Base-by-base conservation (phyloP, 2,113 vertebrate species). In the Pao palembangensis region DNA sequence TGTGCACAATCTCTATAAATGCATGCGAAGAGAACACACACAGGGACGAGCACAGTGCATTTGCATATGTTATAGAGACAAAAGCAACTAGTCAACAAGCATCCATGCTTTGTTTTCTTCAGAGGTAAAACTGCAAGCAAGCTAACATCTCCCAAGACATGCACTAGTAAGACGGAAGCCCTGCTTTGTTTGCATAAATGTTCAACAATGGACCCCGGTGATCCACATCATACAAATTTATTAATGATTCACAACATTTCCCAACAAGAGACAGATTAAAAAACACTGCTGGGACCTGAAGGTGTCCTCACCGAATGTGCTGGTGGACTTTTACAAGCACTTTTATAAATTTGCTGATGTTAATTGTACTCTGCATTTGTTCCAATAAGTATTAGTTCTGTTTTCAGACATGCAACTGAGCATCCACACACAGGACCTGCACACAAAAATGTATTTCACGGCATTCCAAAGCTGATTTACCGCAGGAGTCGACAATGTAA, bases 131-230 rank as follows among this genome's bases (percentile, higher is more conserved):
- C 61, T 48, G 25, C 71, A 75, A 12, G 4, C 68, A 71, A 23
- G 64, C 81, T 60, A 76, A 85, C 82, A 79, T 84, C 76, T 87
- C 78, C 84, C 72, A 49, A 76, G 83, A 83, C 82, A 81, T 80
- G 85, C 85, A 86, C 73, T 52, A 66, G 69, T 83, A 80, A 87
- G 83, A 87, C 58, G 72, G 43, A 75, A 65, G 46, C 64, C 66
- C 53, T 51, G 55, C 13, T 48, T 71, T 25, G 80, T 82, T 80
- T 81, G 73, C 84, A 88, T 82, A 82, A 85, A 85, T 67, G 80
- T 75, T 86, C 84, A 82, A 85, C 81, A 74, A 76, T 71, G 68
- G 51, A 75, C 68, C 69, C 53, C 42, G 73, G 74, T 69, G 76
- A 74, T 70, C 53, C 52, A 57, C 20, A 19, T 62, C 65, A 69